Conservation (phyloP, 2,113 vertebrate genomes). For the Gadus macrocephalus region DNA sequence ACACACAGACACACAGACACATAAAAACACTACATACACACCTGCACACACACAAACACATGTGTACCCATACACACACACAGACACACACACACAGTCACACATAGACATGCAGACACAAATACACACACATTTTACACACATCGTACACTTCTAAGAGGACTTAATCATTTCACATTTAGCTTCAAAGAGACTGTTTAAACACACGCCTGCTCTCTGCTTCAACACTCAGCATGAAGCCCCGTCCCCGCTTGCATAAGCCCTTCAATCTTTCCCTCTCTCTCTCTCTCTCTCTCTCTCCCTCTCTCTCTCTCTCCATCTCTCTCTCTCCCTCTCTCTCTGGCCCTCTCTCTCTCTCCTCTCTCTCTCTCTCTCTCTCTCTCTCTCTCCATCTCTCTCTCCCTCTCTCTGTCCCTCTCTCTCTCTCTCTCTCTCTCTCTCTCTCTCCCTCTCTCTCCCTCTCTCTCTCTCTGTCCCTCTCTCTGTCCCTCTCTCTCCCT, state of each 20-base stretch:
- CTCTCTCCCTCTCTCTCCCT: too few species aligned
- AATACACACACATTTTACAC: not conserved
- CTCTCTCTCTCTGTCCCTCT: conserved; percentile 6
- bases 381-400: too few species aligned
- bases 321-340: too few species aligned
- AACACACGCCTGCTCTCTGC: conserved; percentile 52
- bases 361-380: too few species aligned
- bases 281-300: conserved; percentile 8
- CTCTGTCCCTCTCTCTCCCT: too few species aligned
- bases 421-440: too few species aligned
- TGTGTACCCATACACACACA: conserved; percentile 22
- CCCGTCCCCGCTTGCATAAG: conserved; percentile 40
- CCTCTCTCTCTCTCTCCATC: too few species aligned
- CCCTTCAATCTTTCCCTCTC: conserved; percentile 20
- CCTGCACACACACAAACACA: conserved; percentile 4
- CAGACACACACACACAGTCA: not conserved
- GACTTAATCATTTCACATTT: conserved; percentile 67
- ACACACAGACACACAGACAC: not conserved
- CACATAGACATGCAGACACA: not conserved
- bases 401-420: too few species aligned
- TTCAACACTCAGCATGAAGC: conserved; percentile 48
- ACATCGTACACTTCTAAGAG: conserved; percentile 40
- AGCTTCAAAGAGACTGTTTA: conserved; percentile 65
- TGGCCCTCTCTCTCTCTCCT: too few species aligned
- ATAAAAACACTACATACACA: not conserved